Percentiles rank a stretch among this genome's conserved stretches.
phyloP scores from a whole-genome alignment of 2,113 vertebrate species.

The Burhinus bistriatus region DNA sequence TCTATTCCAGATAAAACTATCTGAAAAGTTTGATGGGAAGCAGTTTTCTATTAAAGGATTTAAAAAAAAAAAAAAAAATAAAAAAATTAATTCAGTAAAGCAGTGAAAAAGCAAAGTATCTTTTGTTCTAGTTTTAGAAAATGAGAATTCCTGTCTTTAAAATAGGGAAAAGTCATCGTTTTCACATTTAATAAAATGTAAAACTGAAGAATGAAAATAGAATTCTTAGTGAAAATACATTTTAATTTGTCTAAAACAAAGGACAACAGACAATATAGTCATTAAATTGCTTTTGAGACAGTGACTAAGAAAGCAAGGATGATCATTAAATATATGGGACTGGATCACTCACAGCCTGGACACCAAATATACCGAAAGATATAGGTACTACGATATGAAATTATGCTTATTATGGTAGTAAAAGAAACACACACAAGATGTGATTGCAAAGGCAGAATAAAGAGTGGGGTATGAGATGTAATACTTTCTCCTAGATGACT shows the following conservation, averaged over 20 bases:
- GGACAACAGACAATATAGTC: not conserved
- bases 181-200: not conserved
- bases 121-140: not conserved
- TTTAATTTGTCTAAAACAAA: not conserved
- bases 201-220: not conserved
- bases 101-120: not conserved
- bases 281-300: not conserved
- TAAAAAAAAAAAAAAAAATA: not conserved
- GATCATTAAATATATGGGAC: not conserved
- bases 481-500: not conserved
- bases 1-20: not conserved
- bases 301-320: not conserved
- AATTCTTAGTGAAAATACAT: not conserved
- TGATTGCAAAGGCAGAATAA: not conserved
- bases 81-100: not conserved
- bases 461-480: not conserved
- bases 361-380: not conserved
- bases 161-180: not conserved
- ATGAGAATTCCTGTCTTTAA: rapidly evolving
- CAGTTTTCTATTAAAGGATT: not conserved
- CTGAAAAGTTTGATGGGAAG: not conserved
- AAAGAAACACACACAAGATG: not conserved
- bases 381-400: not conserved
- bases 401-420: not conserved
- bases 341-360: not conserved